Conservation (phyloP, 2,888 invertebrate species). For the Deilephila elpenor region DNA sequence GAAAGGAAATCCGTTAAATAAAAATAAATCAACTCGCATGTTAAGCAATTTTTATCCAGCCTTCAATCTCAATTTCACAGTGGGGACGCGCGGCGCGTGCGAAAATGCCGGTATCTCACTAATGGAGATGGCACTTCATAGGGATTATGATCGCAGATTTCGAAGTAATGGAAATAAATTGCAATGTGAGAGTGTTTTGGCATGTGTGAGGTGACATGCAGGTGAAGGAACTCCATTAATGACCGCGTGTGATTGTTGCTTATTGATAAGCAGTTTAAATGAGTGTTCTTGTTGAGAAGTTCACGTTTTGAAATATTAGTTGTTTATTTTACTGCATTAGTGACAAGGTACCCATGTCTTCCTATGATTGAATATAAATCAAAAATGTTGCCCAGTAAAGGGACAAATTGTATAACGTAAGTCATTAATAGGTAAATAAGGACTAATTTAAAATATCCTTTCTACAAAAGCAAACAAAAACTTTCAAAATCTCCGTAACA, state of each 20-base stretch:
- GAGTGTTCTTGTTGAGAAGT: too few relatives aligned
- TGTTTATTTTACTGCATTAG: too few relatives aligned
- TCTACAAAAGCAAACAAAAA: neutral
- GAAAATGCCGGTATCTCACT: slow-evolving; percentile 25
- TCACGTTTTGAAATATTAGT: too few relatives aligned
- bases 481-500: neutral
- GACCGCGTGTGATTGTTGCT: neutral
- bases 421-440: neutral
- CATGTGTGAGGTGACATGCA: neutral
- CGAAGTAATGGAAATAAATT: slow-evolving; percentile 21
- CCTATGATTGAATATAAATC: too few relatives aligned
- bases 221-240: neutral
- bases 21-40: slow-evolving; percentile 22
- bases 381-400: too few relatives aligned
- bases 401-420: too few relatives aligned
- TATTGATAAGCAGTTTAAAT: neutral
- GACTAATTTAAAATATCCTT: neutral
- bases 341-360: too few relatives aligned
- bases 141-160: slow-evolving; percentile 29
- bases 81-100: slow-evolving; percentile 17
- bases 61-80: slow-evolving; percentile 24
- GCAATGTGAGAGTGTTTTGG: neutral
- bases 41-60: slow-evolving; percentile 19
- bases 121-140: slow-evolving; percentile 25
- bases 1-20: slow-evolving; percentile 20